Evolutionary conservation across 2,113 vertebrate species (phyloP), one percentile per base, ranked within the genome.

Genomic region (Procavia capensis): DNA sequence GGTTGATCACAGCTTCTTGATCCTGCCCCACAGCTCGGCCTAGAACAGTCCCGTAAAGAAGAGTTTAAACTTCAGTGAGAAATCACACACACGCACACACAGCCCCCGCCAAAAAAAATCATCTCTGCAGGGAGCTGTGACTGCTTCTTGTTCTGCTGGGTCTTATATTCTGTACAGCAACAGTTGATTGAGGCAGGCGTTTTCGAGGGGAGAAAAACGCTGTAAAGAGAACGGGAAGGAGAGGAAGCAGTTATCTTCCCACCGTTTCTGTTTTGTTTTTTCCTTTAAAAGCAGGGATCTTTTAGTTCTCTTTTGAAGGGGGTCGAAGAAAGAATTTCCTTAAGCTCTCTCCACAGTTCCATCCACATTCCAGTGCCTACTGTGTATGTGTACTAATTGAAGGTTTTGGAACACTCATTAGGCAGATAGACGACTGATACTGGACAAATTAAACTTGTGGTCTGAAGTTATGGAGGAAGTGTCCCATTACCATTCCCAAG

Each of bases 391-490:
- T 97, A 95, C 88, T 98, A 97, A 98, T 98, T 97, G 93, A 76
- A 97, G 92, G 95, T 96, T 96, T 97, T 92, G 89, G 89, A 97
- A 59, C 95, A 91, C 90, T 97, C 97, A 98, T n/a, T 98, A 96
- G 96, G 94, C 84, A 97, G 97, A 97, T 97, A 97, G 97, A 97
- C 97, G 95, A 96, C 79, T 98, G 98, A 98, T 98, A 93, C 82
- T 93, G 64, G 91, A 95, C 85, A 79, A 96, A 96, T 97, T 88
- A 97, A 94, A 75, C 50, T 93, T 98, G 97, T 43, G 97, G 98
- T 97, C 98, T 93, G 97, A 90, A 97, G 97, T 97, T 96, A 34
- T 91, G 93, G 96, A 98, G 97, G 96, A 98, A 97, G 97, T 95
- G 96, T 95, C 97, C 96, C 88, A 81, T 98, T 98, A 98, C 96